Percentiles rank a stretch among this genome's conserved stretches.
phyloP scores from a whole-genome alignment of 2,888 invertebrate genomes.

The Plebejus anna region DNA sequence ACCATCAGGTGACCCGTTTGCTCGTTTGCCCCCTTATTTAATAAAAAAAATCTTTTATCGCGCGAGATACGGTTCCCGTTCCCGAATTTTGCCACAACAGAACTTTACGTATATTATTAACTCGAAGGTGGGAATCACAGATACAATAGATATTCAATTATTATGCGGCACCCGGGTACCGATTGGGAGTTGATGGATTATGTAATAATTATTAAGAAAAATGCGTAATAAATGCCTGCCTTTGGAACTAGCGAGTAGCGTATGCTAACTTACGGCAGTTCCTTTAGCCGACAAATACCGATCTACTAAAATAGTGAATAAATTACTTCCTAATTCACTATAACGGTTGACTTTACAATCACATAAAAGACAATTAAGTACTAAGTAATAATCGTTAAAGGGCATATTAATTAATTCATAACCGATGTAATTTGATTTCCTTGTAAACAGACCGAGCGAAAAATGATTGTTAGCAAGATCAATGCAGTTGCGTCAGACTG shows the following conservation, averaged over 20 bases:
- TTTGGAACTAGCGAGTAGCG: not conserved
- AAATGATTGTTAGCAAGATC: conserved; percentile 1
- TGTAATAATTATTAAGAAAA: no score
- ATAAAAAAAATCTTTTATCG: no score
- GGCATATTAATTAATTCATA: conserved; percentile 36
- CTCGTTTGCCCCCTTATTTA: no score
- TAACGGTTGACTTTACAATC: not conserved
- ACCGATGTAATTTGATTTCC: conserved; percentile 29
- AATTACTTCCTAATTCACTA: not conserved
- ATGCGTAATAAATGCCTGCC: not conserved
- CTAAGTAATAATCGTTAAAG: conserved; percentile 30
- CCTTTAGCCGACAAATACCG: not conserved
- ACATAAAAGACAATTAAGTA: not conserved
- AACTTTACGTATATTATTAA: no score
- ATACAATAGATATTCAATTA: no score
- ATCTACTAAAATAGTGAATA: not conserved
- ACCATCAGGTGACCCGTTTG: no score
- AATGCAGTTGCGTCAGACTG: not conserved
- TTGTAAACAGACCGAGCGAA: conserved; percentile 20
- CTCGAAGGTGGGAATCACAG: no score
- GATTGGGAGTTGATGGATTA: no score
- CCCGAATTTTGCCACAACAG: no score
- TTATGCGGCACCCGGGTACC: no score
- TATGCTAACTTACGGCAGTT: not conserved
- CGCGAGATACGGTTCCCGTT: no score